Base-by-base conservation (phyloP, 2,797 vertebrate genomes). In the Cygnus olor region DNA sequence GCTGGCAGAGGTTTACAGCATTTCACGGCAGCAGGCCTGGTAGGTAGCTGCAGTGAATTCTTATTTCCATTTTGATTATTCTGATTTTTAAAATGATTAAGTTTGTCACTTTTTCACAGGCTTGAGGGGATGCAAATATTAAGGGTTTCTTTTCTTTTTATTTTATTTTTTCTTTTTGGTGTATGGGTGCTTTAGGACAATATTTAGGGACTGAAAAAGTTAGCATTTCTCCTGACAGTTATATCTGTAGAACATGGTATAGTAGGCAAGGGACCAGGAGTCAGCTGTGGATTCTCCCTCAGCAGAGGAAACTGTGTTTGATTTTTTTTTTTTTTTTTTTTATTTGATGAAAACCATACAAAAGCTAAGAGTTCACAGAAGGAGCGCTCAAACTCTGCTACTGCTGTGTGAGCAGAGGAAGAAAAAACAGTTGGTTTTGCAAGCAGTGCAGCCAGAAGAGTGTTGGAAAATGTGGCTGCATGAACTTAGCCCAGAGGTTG, bases 1-100 rank as follows among this genome's bases (percentile, higher is more conserved):
- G 44, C 98, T 70, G 98, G 97, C 84, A 98, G 98, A 97, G 97
- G 97, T 92, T 96, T 98, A 92, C 98, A 96, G 66, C 97, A 94
- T 91, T 98, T 98, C 85, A 93, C 97, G 5, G 28, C 97, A 76
- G 92, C 98, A 80, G 98, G 99, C 96, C 94, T 97, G 96, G 98
- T 98, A 98, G 95, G 98, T 98, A 91, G n/a, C 40, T 95, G 25
- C 58, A 77, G 44, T 32, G 38, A 30, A n/a, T 4, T 87, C 70
- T 84, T 68, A 57, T 71, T 89, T 89, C 38, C 6, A 4, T 88
- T 81, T 64, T 90, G 44, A 60, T 86, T 78, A 32, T 72, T 58
- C 24, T 82, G 32, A 78, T 66, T n/a, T 57, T 32, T 77, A 58
- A 53, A 44, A 65, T 71, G 7, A 18, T 70, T 54, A 68, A 32